These are phyloP conservation scores for Kuschelorhynchus macadamiae DNA, from an alignment of 2,888 invertebrate genomes.

Conservation along the genomic window DNA sequence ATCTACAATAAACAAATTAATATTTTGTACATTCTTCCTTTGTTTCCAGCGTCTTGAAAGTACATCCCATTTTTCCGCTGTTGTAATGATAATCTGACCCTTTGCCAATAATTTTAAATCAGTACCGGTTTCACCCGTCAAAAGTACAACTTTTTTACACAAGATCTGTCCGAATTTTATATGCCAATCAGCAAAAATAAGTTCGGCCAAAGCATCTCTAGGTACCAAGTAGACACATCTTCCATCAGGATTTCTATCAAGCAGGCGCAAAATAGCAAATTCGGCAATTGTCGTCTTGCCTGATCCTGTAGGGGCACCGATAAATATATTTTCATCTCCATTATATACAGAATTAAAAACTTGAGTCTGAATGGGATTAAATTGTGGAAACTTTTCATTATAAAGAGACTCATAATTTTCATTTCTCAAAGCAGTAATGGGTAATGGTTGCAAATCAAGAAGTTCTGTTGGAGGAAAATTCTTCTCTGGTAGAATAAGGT, in stretches of 20 bases:
- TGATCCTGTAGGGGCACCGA: conserved; percentile 93
- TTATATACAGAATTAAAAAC: conserved; percentile 99
- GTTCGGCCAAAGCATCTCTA: conserved; percentile 91
- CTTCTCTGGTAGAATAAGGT: conserved; percentile 97
- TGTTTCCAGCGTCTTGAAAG: conserved; percentile 99
- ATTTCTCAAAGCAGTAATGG: conserved; percentile 92
- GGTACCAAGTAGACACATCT: conserved; percentile 95
- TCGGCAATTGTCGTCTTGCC: conserved; percentile 97
- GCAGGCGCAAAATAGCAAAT: conserved; percentile 91
- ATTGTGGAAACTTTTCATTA: conserved; percentile 88
- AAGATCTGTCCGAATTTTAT: conserved; percentile 86
- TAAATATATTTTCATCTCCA: conserved; percentile 97
- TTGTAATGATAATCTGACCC: conserved; percentile 96
- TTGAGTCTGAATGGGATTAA: conserved; percentile 99
- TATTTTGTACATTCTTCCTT: conserved; percentile 97
- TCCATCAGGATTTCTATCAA: conserved; percentile 81
- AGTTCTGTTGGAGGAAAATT: conserved; percentile 98
- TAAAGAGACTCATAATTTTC: conserved; percentile 89
- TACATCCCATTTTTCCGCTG: conserved; percentile 99
- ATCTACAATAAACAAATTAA: conserved; percentile 96
- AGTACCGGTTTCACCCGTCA: conserved; percentile 95
- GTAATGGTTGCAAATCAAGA: conserved; percentile 95
- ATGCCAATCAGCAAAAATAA: conserved; percentile 93
- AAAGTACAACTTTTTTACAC: conserved; percentile 88
- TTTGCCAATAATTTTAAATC: conserved; percentile 94